phyloP scores from a whole-genome alignment of 2,888 invertebrate genomes.

The Automeris io region DNA sequence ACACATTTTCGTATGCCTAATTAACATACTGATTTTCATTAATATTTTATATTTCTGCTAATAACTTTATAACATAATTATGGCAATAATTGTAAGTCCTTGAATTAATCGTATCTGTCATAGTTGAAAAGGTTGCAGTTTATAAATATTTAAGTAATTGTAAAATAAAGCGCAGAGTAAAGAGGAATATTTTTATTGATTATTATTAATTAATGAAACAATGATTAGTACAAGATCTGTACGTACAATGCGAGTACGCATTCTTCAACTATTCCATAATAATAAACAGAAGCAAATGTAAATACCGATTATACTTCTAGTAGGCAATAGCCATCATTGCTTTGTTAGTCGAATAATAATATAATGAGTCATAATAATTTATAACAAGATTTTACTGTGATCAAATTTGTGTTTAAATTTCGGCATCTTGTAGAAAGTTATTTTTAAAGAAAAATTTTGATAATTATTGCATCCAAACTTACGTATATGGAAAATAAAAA shows the following conservation, averaged over 20 bases:
- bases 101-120: too few species aligned
- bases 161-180: background rate
- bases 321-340: too few species aligned
- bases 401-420: too few species aligned
- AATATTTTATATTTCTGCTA: background rate
- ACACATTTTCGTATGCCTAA: conserved; percentile 22
- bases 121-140: background rate
- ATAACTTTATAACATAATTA: background rate
- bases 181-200: conserved; percentile 28
- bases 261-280: conserved; percentile 30
- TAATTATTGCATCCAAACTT: too few species aligned
- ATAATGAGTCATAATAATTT: too few species aligned
- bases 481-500: too few species aligned
- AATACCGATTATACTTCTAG: too few species aligned
- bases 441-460: too few species aligned
- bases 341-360: too few species aligned
- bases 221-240: conserved; percentile 28
- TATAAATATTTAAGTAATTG: background rate
- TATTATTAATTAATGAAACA: conserved; percentile 34
- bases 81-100: too few species aligned
- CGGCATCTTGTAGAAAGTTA: too few species aligned
- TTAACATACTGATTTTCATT: conserved; percentile 16
- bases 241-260: conserved; percentile 25
- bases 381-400: too few species aligned
- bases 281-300: conserved; percentile 16